Evolutionary conservation across 2,888 invertebrate species (phyloP), one percentile per base, ranked within the genome.

Genomic region (Meandrusa payeni): DNA sequence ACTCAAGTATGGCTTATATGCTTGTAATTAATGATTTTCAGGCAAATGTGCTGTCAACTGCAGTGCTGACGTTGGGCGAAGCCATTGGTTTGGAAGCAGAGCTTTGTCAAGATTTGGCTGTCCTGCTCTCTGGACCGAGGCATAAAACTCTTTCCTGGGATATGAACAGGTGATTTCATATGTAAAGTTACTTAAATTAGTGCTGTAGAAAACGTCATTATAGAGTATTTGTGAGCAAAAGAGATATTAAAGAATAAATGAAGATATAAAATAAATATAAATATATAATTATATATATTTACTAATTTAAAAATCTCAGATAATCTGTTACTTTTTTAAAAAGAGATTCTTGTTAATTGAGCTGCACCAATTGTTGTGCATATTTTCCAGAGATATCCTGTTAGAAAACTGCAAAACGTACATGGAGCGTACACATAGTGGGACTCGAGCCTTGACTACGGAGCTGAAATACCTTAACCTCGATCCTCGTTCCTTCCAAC

Each of bases 381-480:
- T 32, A 26, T 9, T 24, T 34, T 23, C 13, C 27, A 34, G 40
- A 36, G 23, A 27, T n/a, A 22, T 12, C 4, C 24, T n/a, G 12
- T 17, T 83, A 4, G 76, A 76, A 15, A 78, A 78, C 50, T 88
- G 88, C 45, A 71, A 71, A 15, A 51, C 57, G 1, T 77, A 88
- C 55, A 79, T 83, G 77, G 80, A 80, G 48, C 70, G 79, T 6
- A 88, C 87, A 0, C 64, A 72, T 49, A 74, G 72, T 10, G 90
- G 91, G 36, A 92, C 92, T 10, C 89, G 91, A 26, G 91, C 91
- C 27, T 81, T 91, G 9, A 91, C 91, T 24, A 93, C 92, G 0
- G 93, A 94, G 64, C 80, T 94, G n/a, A 93, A 93, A 63, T 94
- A 91, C 65, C 80, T 94, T 1, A 92, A 94, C 59, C 89, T 94